Percentiles rank a stretch among this genome's conserved stretches.
Evolutionary conservation across 2,888 invertebrate species (phyloP).

Genomic region (Oscheius sp.): DNA sequence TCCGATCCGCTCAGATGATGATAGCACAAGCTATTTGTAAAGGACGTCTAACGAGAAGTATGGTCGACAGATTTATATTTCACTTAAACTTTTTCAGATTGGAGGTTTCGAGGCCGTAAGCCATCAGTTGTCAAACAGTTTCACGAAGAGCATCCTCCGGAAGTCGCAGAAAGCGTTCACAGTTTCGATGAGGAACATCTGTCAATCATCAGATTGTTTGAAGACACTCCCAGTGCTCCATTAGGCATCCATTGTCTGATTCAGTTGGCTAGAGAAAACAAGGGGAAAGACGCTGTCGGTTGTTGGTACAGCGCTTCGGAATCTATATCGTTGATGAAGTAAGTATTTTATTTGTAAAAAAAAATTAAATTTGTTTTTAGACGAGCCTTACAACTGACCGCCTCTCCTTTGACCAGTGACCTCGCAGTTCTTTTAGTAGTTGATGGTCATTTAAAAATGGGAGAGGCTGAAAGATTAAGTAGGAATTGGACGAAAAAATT

Average conservation of each 20-base stretch:
- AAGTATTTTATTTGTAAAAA: not conserved
- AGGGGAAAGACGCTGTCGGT: slow-evolving; percentile 55
- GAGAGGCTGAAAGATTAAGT: slow-evolving; percentile 51
- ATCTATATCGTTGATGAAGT: slow-evolving; percentile 56
- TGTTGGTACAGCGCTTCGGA: slow-evolving; percentile 66
- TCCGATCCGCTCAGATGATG: slow-evolving; percentile 91
- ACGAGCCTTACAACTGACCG: slow-evolving; percentile 51
- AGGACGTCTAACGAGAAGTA: slow-evolving; percentile 86
- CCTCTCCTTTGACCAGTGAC: slow-evolving; percentile 50
- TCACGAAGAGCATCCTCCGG: not conserved
- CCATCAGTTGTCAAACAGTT: slow-evolving; percentile 29
- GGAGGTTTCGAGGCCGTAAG: slow-evolving; percentile 41
- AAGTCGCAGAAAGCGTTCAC: slow-evolving; percentile 4
- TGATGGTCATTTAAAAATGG: slow-evolving; percentile 55
- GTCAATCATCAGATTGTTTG: slow-evolving; percentile 59
- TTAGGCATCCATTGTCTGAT: slow-evolving; percentile 61
- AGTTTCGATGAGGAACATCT: slow-evolving; percentile 40
- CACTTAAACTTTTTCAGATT: slow-evolving; percentile 31
- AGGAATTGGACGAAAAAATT: slow-evolving; percentile 64
- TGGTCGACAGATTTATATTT: not conserved
- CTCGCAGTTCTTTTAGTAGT: slow-evolving; percentile 53
- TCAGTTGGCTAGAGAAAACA: slow-evolving; percentile 40
- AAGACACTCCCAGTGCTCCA: slow-evolving; percentile 52
- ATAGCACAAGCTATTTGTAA: slow-evolving; percentile 87
- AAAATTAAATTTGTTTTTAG: slow-evolving; percentile 40